Evolutionary conservation across 2,888 invertebrate genomes (phyloP).

Genomic region (Glaucopsyche alexis): DNA sequence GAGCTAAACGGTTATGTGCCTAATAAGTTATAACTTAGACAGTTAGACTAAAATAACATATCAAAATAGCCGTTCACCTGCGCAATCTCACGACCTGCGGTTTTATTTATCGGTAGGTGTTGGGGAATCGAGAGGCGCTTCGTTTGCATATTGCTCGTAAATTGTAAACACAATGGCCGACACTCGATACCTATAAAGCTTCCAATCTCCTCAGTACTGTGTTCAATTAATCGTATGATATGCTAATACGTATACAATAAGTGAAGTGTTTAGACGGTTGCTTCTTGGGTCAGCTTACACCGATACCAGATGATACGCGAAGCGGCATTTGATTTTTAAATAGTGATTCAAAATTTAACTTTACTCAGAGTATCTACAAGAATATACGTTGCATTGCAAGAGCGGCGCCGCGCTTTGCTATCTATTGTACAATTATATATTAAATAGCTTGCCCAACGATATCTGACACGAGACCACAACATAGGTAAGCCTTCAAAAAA

Average conservation of each 20-base stretch:
- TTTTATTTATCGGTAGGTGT: slow-evolving; percentile 67
- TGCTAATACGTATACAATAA: neutral
- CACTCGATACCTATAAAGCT: slow-evolving; percentile 42
- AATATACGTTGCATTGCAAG: no score
- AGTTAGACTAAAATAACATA: slow-evolving; percentile 62
- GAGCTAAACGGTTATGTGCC: neutral
- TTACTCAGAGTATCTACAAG: no score
- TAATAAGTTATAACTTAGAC: slow-evolving; percentile 48
- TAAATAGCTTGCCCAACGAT: no score
- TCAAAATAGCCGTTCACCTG: slow-evolving; percentile 69
- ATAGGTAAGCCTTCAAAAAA: no score
- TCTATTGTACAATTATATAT: no score
- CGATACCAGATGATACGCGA: no score
- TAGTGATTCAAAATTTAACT: no score
- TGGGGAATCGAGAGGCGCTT: slow-evolving; percentile 72
- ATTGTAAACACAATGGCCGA: slow-evolving; percentile 62
- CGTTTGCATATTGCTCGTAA: slow-evolving; percentile 74
- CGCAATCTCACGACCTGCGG: slow-evolving; percentile 56
- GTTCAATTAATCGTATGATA: slow-evolving; percentile 1
- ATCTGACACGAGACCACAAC: no score
- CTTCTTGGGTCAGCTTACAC: neutral
- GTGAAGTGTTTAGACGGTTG: neutral
- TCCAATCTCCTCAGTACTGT: slow-evolving; percentile 22
- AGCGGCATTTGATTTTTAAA: no score
- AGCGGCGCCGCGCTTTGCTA: no score